These are phyloP conservation scores for Clarias fuscus DNA, from an alignment of 2,797 vertebrate species.

Conservation along the genomic window DNA sequence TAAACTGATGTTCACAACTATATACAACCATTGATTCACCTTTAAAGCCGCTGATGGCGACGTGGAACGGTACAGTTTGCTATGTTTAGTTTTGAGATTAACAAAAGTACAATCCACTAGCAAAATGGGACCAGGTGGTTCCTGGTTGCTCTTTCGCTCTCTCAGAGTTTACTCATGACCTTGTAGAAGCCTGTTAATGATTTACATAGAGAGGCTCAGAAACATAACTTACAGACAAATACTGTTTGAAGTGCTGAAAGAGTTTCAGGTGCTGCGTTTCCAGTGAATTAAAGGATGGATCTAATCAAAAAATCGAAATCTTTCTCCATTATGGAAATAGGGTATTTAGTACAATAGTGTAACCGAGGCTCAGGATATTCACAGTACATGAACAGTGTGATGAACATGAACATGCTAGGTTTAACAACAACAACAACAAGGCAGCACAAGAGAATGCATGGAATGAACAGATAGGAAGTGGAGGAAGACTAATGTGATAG, in stretches of 20 bases:
- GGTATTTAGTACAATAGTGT: background rate
- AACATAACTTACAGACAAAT: background rate
- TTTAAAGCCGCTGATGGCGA: background rate
- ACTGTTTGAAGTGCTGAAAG: background rate
- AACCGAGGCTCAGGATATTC: background rate
- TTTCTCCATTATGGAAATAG: background rate
- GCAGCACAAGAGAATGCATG: background rate
- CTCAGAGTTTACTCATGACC: conserved; percentile 18
- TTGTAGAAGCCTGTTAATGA: conserved; percentile 32
- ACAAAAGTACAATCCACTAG: background rate
- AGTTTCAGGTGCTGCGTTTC: background rate
- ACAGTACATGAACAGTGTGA: background rate
- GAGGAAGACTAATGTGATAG: too few relatives aligned
- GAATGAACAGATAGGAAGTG: background rate
- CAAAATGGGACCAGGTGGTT: background rate
- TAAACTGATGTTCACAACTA: too few relatives aligned
- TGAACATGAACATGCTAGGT: background rate
- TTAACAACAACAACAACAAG: background rate
- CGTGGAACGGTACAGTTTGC: background rate
- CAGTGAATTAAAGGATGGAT: background rate
- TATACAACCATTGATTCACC: background rate
- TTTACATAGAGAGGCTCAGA: conserved; percentile 15
- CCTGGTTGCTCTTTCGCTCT: background rate
- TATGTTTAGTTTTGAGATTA: background rate
- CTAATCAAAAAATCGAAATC: background rate